phyloP scores from a whole-genome alignment of 2,797 vertebrate species.

The Cuniculus paca region DNA sequence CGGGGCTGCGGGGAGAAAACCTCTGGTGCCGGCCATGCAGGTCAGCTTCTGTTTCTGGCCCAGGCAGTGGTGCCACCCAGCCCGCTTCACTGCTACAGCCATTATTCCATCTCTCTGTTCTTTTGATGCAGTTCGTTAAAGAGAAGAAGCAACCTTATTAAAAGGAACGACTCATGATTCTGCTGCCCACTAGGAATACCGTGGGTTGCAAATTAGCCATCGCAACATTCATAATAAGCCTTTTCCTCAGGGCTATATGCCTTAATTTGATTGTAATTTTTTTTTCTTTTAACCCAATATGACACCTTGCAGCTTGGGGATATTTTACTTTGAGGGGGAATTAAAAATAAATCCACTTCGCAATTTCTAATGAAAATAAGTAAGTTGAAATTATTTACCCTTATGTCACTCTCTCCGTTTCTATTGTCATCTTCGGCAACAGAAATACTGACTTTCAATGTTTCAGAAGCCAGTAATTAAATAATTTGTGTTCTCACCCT shows the following conservation, averaged over 20 bases:
- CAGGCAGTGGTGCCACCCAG: conserved; percentile 44
- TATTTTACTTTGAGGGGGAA: conserved; percentile 53
- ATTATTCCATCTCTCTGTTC: conserved; percentile 50
- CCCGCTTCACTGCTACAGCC: conserved; percentile 63
- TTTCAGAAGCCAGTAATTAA: conserved; percentile 24
- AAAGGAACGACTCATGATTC: conserved; percentile 22
- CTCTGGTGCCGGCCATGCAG: conserved; percentile 83
- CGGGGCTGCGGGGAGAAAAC: conserved; percentile 84
- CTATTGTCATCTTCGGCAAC: conserved; percentile 7
- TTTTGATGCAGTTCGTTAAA: neutral
- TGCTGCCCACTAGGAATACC: neutral
- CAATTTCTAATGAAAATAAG: conserved; percentile 57
- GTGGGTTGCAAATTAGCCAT: conserved; percentile 20
- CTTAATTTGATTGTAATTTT: neutral
- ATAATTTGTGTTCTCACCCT: conserved; percentile 48
- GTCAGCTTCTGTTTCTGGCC: conserved; percentile 85
- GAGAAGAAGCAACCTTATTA: conserved; percentile 37
- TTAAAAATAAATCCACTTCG: neutral
- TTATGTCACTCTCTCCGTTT: neutral
- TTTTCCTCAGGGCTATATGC: conserved; percentile 19
- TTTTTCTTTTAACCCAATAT: conserved; percentile 2
- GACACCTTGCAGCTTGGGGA: conserved; percentile 19
- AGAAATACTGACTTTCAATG: conserved; percentile 37
- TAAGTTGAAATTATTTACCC: conserved; percentile 9
- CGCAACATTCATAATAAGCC: neutral